Evolutionary conservation across 2,113 vertebrate genomes (phyloP), one percentile per base, ranked within the genome.

Genomic region (Connochaetes taurinus): DNA sequence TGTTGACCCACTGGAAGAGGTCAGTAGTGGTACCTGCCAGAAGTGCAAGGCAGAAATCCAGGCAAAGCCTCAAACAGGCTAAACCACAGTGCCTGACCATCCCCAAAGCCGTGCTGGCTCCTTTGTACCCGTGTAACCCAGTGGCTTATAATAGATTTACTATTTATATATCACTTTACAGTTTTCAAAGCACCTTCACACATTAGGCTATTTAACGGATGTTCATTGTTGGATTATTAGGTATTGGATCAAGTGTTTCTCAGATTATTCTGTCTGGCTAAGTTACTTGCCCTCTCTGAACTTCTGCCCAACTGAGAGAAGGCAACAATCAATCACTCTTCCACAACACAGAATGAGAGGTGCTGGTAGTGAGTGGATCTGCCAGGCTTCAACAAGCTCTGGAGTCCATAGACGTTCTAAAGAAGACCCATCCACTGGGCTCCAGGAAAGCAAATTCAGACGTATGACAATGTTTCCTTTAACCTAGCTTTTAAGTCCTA

Each of bases 51-150:
- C 67, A 71, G n/a, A 84, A 45, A 31, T n/a, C 33, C 43, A 53
- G 82, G 62, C 19, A 43, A 36, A 85, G 13, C 55, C 31, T 45
- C 43, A 2, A 3, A 45, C 1, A 21, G 47, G 8, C 91, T 45
- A 17, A 50, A 64, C 71, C 11, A 0, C 40, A 2, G 33, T 40
- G 5, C 36, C 27, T 7, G 7, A 21, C 33, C 33, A 2, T 40
- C 14, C 21, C 33, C 4, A 40, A 33, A 60, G 11, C 52, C 47
- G 13, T 0, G n/a, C 78, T n/a, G 43, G 43, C 43, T 15, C 55
- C 13, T 0, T 3, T 1, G 6, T 5, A 10, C 40, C 52, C 4
- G 2, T 15, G 53, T 17, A 15, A 11, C 40, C 36, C 33, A 19
- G 25, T 14, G 47, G 67, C 64, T 43, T 25, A 53, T 23, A 5